Percentiles rank a stretch among this genome's conserved stretches.
phyloP scores from a whole-genome alignment of 2,888 invertebrate genomes.

The Craniophora ligustri region DNA sequence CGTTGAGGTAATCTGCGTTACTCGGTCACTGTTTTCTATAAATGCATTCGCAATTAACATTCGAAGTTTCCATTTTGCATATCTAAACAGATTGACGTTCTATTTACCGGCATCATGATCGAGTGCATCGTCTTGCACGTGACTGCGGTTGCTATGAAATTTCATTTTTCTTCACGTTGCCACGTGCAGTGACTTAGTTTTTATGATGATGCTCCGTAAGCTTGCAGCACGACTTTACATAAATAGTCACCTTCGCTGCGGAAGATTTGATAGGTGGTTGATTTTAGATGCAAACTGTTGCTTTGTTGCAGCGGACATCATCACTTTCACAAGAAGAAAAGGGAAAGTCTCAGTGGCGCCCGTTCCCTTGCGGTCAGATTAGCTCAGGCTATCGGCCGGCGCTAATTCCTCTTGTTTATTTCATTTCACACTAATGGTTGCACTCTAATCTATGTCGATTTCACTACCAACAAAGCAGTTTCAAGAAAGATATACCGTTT shows the following conservation, averaged over 20 bases:
- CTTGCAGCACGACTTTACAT: conserved; percentile 31
- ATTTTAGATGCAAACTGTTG: conserved; percentile 76
- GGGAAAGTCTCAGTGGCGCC: conserved; percentile 83
- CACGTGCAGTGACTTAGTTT: conserved; percentile 37
- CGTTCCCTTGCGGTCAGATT: conserved; percentile 87
- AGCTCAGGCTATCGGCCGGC: conserved; percentile 76
- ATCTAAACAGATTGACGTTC: conserved; percentile 71
- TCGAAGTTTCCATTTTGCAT: conserved; percentile 73
- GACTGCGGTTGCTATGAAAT: conserved; percentile 65
- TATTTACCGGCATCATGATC: conserved; percentile 65
- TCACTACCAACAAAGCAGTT: conserved; percentile 60
- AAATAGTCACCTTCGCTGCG: conserved; percentile 53
- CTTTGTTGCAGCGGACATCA: conserved; percentile 82
- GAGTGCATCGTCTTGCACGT: conserved; percentile 60
- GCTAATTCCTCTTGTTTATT: conserved; percentile 84
- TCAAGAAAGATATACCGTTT: conserved; percentile 47
- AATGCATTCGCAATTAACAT: conserved; percentile 74
- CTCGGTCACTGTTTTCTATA: conserved; percentile 64
- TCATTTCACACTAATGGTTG: conserved; percentile 75
- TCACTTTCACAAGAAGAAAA: conserved; percentile 87
- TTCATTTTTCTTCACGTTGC: conserved; percentile 59
- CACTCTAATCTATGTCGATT: conserved; percentile 69
- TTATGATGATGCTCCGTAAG: conserved; percentile 12
- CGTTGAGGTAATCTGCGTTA: conserved; percentile 61
- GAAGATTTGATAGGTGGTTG: conserved; percentile 64